These are phyloP conservation scores for Anguilla japonica DNA, from an alignment of 2,113 vertebrate species.

Conservation along the genomic window DNA sequence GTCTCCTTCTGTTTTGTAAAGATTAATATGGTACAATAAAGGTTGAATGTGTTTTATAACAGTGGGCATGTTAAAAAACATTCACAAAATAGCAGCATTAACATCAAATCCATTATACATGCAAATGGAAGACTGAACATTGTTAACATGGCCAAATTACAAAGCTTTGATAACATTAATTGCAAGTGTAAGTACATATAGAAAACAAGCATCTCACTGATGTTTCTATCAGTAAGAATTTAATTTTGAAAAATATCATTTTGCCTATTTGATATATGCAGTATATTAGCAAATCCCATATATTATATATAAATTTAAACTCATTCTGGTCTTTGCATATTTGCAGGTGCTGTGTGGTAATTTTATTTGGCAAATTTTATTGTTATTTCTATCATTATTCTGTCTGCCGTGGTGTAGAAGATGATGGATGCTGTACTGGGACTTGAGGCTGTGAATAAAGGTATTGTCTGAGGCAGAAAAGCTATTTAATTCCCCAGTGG, in stretches of 20 bases:
- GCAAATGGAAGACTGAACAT: neutral
- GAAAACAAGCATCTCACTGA: too few relatives aligned
- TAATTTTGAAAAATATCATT: neutral
- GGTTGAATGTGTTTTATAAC: conserved; percentile 17
- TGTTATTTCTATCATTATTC: conserved; percentile 58
- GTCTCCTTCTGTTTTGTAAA: conserved; percentile 35
- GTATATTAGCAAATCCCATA: neutral
- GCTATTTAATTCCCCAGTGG: conserved; percentile 49
- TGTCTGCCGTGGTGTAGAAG: conserved; percentile 43
- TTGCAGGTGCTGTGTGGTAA: conserved; percentile 40
- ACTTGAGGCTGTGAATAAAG: conserved; percentile 52
- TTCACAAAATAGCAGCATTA: conserved; percentile 46
- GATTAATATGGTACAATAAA: conserved; percentile 47
- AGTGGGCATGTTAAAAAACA: conserved; percentile 44
- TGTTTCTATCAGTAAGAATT: too few relatives aligned
- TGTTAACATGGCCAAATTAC: neutral
- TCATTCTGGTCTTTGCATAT: conserved; percentile 36
- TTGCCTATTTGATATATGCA: conserved; percentile 33
- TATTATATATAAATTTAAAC: conserved; percentile 24
- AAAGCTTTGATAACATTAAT: conserved; percentile 2
- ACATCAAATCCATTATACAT: conserved; percentile 32
- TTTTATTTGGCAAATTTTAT: conserved; percentile 60
- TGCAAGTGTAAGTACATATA: conserved; percentile 31
- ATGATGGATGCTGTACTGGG: conserved; percentile 54
- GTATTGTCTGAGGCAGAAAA: conserved; percentile 52